Evolutionary conservation across 2,888 invertebrate species (phyloP).

Genomic region (Tolmerus cingulatus): DNA sequence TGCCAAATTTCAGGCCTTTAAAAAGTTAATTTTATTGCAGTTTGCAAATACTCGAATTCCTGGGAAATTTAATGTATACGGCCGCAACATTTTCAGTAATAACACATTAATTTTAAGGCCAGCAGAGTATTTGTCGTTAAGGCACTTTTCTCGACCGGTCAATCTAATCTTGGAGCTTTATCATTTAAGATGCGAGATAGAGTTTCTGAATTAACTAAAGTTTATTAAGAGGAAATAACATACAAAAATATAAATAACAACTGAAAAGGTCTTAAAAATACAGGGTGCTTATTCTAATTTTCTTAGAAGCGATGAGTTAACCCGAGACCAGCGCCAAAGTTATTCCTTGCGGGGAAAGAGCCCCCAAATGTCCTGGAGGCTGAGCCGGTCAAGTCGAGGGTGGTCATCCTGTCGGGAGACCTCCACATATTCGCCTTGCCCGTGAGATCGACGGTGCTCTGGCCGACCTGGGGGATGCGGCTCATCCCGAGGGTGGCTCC

Average conservation of each 20-base stretch:
- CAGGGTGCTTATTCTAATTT: background rate
- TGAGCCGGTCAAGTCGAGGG: constrained; percentile 54
- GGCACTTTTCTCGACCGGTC: background rate
- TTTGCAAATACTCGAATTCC: background rate
- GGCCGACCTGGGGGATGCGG: constrained; percentile 54
- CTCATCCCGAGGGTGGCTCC: constrained; percentile 53
- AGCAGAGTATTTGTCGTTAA: background rate
- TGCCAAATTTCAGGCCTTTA: background rate
- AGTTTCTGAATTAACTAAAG: too few relatives aligned
- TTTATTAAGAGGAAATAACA: background rate
- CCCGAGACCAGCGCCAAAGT: constrained; percentile 52
- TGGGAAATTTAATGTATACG: background rate
- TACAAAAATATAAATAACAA: background rate
- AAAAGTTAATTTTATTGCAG: background rate
- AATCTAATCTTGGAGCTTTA: background rate
- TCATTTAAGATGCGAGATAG: too few relatives aligned
- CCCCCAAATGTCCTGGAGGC: constrained; percentile 53
- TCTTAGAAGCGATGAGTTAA: constrained; percentile 52
- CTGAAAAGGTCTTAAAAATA: background rate
- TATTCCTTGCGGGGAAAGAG: constrained; percentile 51
- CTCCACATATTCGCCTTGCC: constrained; percentile 55
- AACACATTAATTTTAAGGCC: background rate
- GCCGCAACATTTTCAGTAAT: background rate
- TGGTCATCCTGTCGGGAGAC: constrained; percentile 53
- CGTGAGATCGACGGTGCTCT: constrained; percentile 52